Evolutionary conservation across 1,140 invertebrate genomes (phyloP).

Genomic region (Neomicropteryx cornuta): DNA sequence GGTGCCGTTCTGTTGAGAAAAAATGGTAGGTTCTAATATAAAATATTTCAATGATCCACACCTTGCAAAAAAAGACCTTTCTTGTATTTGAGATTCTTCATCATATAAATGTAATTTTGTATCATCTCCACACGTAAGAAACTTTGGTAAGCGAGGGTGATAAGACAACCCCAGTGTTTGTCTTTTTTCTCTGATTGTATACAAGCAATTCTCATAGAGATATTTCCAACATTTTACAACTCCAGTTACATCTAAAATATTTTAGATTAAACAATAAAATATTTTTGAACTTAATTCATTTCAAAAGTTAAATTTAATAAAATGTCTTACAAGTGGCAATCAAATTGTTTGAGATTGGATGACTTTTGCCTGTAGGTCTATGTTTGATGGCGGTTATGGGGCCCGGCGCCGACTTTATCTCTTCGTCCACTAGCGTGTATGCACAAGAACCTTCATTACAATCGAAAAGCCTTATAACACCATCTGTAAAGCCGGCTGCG

Average conservation of each 20-base stretch:
- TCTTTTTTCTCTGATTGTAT: constrained; percentile 47
- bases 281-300: constrained; percentile 1
- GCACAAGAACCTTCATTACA: constrained; percentile 28
- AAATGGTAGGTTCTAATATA: too few species aligned
- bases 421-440: constrained; percentile 35
- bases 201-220: constrained; percentile 44
- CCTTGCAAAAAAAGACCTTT: constrained; percentile 45
- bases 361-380: constrained; percentile 39
- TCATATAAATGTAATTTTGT: constrained; percentile 49
- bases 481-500: constrained; percentile 43
- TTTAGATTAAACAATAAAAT: constrained; percentile 1
- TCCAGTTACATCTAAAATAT: constrained; percentile 43
- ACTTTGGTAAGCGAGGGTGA: constrained; percentile 44
- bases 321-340: constrained; percentile 40
- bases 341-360: constrained; percentile 42
- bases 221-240: constrained; percentile 54
- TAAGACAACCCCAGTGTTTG: constrained; percentile 47
- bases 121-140: constrained; percentile 50
- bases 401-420: constrained; percentile 39
- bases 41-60: too few species aligned
- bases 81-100: constrained; percentile 46
- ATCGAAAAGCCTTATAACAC: constrained; percentile 40
- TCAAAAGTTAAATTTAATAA: constrained; percentile 3
- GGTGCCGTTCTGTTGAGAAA: too few species aligned
- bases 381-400: constrained; percentile 46